Conservation (phyloP, 2,113 vertebrate genomes). For the Vulpes vulpes region DNA sequence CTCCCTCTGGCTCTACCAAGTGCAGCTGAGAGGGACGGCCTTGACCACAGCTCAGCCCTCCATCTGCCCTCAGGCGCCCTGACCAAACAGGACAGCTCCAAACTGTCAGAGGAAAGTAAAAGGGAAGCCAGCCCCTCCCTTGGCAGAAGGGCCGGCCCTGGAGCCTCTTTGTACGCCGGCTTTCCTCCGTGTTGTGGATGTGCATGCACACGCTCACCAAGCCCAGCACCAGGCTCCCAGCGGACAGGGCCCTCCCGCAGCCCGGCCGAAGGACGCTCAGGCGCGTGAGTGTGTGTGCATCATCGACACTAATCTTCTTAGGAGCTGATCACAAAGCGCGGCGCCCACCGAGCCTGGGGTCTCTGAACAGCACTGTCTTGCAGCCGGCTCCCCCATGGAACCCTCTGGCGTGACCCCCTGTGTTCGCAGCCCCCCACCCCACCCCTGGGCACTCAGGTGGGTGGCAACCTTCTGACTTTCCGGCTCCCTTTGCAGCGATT, state of each 20-base stretch:
- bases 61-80: accelerated
- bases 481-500: accelerated
- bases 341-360: accelerated
- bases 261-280: accelerated
- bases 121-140: accelerated
- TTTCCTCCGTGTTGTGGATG: neutral
- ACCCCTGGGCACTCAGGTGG: too few species aligned
- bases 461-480: neutral
- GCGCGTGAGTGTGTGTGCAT: neutral
- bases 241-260: accelerated
- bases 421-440: too few species aligned
- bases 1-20: neutral
- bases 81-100: accelerated
- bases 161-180: neutral
- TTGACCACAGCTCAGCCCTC: neutral
- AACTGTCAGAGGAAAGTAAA: too few species aligned
- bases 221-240: neutral
- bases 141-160: accelerated
- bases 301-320: accelerated
- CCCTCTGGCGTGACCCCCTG: accelerated
- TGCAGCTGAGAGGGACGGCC: neutral
- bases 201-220: accelerated
- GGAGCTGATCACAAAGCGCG: neutral
- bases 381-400: neutral
- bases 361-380: neutral